Base-by-base conservation (phyloP, 2,113 vertebrate species). In the Chauna torquata region DNA sequence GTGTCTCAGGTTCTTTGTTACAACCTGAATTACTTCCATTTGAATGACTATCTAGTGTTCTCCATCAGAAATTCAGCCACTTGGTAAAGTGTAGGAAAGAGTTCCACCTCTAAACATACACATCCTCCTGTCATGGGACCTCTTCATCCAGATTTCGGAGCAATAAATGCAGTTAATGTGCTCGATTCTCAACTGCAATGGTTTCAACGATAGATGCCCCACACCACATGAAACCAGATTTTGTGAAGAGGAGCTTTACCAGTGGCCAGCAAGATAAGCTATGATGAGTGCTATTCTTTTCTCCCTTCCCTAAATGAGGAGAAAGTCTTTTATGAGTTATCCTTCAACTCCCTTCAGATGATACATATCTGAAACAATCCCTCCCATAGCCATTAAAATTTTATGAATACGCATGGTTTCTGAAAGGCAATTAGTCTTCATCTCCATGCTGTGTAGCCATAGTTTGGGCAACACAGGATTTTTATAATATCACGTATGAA, bases 61-160 rank as follows among this genome's bases (percentile, higher is more conserved):
- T 95, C 64, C 88, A 62, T 93, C 95, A 95, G 82, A 88, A 94
- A 97, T 90, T 88, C 78, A 85, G 92, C 83, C 70, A 77, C 92
- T 75, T 79, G 30, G 7, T 80, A 92, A 92, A 54, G 54, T 80
- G 24, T 16, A 80, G 45, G 55, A 74, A 84, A 66, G 49, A 4
- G 16, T 66, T 82, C 54, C 75, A 91, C 30, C 42, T 81, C 76
- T 74, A 82, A 42, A 83, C 47, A 64, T 54, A 49, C 61, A 65
- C 58, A 16, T 57, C 42, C 69, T 93, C 90, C 89, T 94, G 58
- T 36, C 70, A 11, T 72, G 66, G 52, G 17, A 57, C 24, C 55
- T 4, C 17, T 54, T 71, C 90, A 70, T 50, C 30, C 78, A 94
- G 83, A 44, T 18, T 95, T 36, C 19, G 42, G 23, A 27, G 2